Evolutionary conservation across 2,888 invertebrate species (phyloP), one percentile per base, ranked within the genome.

Genomic region (Myopa testacea): DNA sequence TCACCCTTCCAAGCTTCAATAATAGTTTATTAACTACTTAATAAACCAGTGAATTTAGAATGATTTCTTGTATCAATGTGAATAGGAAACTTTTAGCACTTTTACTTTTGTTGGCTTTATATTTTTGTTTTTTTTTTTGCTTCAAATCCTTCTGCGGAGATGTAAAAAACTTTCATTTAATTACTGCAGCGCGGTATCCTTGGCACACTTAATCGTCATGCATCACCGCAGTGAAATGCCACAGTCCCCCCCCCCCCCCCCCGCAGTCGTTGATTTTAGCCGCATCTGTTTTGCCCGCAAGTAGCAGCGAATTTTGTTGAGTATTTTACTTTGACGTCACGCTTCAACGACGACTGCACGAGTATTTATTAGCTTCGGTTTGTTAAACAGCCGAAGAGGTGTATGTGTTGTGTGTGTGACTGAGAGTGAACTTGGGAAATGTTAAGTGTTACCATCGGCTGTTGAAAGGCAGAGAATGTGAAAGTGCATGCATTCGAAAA

Each of bases 311-410:
- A n/a, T 55, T 65, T 12, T 62, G 60, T 62, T 4, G n/a, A 69
- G 34, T 38, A 4, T 65, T 74, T 65, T 52, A 75, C 55, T 67
- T 67, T 75, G 67, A 75, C 67, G 52, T 75, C 67, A 52, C 55
- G 55, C 55, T 67, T 52, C 38, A 69, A 70, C 62, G 52, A 70
- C 76, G 63, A 76, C 69, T 69, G 76, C 3, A 5, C 52, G 67
- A 69, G 70, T 63, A 70, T 76, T 76, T 76, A 76, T 76, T 76
- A 76, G 76, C 76, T 76, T 69, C 62, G 50, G 76, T 62, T 62
- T 76, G 58, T 76, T 67, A 26, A 62, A 12, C 19, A 16, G 70
- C 55, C 52, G 37, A 5, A 16, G 55, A 34, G 0, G 37, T 12
- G 8, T 14, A 4, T 6, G 55, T 14, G 14, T 6, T 14, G 14